phyloP scores from a whole-genome alignment of 1,140 invertebrate genomes.

The Ptiloglossa arizonensis region DNA sequence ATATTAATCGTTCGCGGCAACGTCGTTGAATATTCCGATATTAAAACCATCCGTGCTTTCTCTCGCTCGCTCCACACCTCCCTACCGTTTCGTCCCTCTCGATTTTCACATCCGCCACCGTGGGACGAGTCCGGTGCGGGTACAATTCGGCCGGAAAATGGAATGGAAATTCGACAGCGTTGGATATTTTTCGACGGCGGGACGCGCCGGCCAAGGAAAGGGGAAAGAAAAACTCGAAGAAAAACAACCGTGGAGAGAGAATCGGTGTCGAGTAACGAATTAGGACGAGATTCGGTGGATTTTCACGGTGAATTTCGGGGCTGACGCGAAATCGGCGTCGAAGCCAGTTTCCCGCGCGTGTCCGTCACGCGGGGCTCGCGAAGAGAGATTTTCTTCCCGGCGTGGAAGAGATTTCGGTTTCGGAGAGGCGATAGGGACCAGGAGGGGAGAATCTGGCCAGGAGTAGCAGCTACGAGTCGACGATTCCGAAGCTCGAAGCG shows the following conservation, averaged over 20 bases:
- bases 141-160: neutral
- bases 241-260: neutral
- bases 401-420: constrained; percentile 8
- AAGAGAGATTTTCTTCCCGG: constrained; percentile 10
- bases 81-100: no score
- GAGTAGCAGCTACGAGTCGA: constrained; percentile 34
- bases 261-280: neutral
- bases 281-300: neutral
- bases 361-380: constrained; percentile 1
- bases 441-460: constrained; percentile 19
- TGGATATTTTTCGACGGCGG: neutral
- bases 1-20: constrained; percentile 2
- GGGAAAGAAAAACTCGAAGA: neutral
- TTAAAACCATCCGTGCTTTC: neutral
- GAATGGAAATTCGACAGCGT: neutral
- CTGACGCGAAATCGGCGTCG: neutral
- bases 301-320: neutral
- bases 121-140: neutral
- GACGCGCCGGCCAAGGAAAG: no score
- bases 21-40: constrained; percentile 5
- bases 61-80: no score
- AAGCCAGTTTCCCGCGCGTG: constrained; percentile 10
- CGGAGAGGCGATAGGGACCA: neutral
- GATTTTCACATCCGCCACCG: neutral
- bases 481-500: constrained; percentile 53